Evolutionary conservation across 2,113 vertebrate genomes (phyloP).

Genomic region (Galemys pyrenaicus): DNA sequence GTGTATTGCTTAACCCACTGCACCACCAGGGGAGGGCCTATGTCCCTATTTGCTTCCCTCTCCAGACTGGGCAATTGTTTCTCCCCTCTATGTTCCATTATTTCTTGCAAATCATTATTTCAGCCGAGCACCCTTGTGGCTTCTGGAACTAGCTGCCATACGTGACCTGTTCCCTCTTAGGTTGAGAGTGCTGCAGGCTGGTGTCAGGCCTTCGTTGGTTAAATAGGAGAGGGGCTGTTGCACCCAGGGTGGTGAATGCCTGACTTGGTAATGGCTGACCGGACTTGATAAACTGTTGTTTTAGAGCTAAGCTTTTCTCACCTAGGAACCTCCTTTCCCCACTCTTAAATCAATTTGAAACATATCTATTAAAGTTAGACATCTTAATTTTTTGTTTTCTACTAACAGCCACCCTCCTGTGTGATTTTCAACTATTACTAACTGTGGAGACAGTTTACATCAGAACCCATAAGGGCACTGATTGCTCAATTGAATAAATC

Average conservation of each 20-base stretch:
- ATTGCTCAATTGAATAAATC: background rate
- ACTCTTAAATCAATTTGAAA: background rate
- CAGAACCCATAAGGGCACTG: background rate
- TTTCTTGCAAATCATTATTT: conserved; percentile 29
- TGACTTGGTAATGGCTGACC: background rate
- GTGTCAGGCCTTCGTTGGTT: background rate
- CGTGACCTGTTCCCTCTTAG: background rate
- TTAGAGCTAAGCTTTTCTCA: background rate
- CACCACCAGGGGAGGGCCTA: too few species aligned
- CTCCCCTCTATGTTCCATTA: background rate
- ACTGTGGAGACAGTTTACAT: background rate
- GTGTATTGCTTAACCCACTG: too few species aligned
- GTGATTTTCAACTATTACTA: background rate
- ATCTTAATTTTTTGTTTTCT: background rate
- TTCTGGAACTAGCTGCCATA: conserved; percentile 19
- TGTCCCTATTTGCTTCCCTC: background rate
- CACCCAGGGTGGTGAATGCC: background rate
- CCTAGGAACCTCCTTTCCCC: background rate
- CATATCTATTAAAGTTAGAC: background rate
- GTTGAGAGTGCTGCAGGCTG: background rate
- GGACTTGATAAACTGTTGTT: background rate
- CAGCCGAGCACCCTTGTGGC: background rate
- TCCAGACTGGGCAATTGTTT: background rate
- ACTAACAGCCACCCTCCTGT: background rate
- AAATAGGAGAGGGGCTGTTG: background rate